phyloP scores from a whole-genome alignment of 2,797 vertebrate genomes.

The Nyctalus aviator region DNA sequence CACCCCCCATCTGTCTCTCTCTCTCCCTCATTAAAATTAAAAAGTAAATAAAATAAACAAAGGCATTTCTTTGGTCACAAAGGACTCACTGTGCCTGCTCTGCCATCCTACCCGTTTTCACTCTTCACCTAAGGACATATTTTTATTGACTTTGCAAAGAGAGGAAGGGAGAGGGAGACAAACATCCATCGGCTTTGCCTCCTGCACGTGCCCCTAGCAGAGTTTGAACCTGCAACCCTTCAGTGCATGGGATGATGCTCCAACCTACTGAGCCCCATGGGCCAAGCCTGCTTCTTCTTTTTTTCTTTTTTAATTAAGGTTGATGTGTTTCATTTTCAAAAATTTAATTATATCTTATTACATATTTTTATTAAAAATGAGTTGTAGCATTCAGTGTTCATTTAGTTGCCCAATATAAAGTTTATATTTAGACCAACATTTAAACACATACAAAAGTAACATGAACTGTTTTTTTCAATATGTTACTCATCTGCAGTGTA shows the following conservation, averaged over 20 bases:
- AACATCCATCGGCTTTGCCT: background rate
- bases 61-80: constrained; percentile 23
- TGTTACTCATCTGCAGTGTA: background rate
- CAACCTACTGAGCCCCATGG: background rate
- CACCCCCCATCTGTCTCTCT: background rate
- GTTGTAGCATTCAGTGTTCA: constrained; percentile 24
- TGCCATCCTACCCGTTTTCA: background rate
- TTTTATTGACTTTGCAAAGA: background rate
- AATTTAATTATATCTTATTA: constrained; percentile 27
- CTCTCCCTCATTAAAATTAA: background rate
- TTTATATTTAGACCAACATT: background rate
- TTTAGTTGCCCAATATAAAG: constrained; percentile 44
- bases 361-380: constrained; percentile 25
- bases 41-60: background rate
- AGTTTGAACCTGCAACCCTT: background rate
- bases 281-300: background rate
- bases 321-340: constrained; percentile 10
- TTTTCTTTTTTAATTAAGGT: background rate
- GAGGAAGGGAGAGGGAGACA: background rate
- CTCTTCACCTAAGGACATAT: background rate
- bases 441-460: background rate
- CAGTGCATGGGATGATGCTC: background rate
- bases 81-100: background rate
- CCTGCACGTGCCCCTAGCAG: background rate
- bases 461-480: background rate